A percentile compares a stretch with the other conserved stretches of the same genome.
Conservation (phyloP, 2,888 invertebrate genomes). For the Stenichneumon culpator region DNA sequence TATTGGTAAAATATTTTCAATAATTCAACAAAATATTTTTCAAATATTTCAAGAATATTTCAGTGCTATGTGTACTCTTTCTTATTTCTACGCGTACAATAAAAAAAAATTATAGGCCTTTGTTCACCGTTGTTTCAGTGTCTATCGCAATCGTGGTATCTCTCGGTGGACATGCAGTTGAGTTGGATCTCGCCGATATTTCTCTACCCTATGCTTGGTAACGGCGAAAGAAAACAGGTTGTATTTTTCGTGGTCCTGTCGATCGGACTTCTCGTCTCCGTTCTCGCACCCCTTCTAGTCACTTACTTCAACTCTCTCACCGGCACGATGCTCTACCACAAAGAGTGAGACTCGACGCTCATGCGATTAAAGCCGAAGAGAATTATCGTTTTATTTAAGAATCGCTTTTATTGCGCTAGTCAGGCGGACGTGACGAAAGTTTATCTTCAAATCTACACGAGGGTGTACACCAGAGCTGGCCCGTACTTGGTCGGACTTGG, state of each 20-base stretch:
- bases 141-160: constrained; percentile 87
- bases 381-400: no score
- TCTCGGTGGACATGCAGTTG: constrained; percentile 83
- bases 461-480: constrained; percentile 79
- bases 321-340: constrained; percentile 82
- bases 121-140: constrained; percentile 82
- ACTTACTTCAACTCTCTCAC: constrained; percentile 76
- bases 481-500: constrained; percentile 83
- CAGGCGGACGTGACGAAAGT: constrained; percentile 73
- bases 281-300: constrained; percentile 77
- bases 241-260: constrained; percentile 73
- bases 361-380: background rate
- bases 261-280: constrained; percentile 73
- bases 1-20: no score
- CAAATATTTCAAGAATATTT: no score
- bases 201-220: constrained; percentile 78
- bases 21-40: no score
- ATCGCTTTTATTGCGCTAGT: constrained; percentile 65
- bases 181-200: constrained; percentile 81
- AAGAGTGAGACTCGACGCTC: constrained; percentile 75
- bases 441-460: constrained; percentile 78
- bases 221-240: constrained; percentile 69
- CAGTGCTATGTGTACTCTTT: no score
- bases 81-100: no score
- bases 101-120: no score